Base-by-base conservation (phyloP, 2,797 vertebrate genomes). In the Megalops cyprinoides region DNA sequence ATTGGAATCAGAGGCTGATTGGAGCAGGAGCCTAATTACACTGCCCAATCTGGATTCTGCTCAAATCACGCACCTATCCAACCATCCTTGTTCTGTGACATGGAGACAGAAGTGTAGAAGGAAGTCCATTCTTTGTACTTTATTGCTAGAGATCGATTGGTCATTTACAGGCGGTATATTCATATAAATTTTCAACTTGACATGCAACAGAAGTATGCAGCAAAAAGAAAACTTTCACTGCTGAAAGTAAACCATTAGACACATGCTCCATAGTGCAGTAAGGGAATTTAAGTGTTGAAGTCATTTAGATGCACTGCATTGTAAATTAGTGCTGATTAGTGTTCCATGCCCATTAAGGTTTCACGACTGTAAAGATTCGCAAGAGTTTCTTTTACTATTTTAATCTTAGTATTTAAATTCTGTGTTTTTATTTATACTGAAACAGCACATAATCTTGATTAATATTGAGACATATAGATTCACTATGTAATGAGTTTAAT, bases 361-460 rank as follows among this genome's bases (percentile, higher is more conserved):
- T 58, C 55, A n/a, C 73, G 73, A 53, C 62, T 76, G 79, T 34
- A 74, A 62, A 67, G n/a, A 51, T 56, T 75, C 28, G 6, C 62
- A 82, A 82, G 62, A 15, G 75, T 42, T 44, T 82, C 31, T 78
- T 79, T 28, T 60, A 80, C 82, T 81, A 85, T 62, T 76, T 55
- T 62, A 84, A 51, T 87, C 0, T 73, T 86, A 84, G 77, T 10
- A 58, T 86, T 89, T 88, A 84, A 82, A 31, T 79, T 84, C 81
- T 82, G 55, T 84, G 76, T 39, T 81, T 88, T 88, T 83, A 89
- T 89, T 90, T 88, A 90, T 92, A 86, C 78, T 58, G 75, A 85
- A 88, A 85, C 79, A 62, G 83, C 85, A 85, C 83, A 76, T 83
- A 87, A 87, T 75, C 73, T 65, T 78, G 84, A 28, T 39, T 80